Base-by-base conservation (phyloP, 2,113 vertebrate genomes). In the Coracopsis vasa region DNA sequence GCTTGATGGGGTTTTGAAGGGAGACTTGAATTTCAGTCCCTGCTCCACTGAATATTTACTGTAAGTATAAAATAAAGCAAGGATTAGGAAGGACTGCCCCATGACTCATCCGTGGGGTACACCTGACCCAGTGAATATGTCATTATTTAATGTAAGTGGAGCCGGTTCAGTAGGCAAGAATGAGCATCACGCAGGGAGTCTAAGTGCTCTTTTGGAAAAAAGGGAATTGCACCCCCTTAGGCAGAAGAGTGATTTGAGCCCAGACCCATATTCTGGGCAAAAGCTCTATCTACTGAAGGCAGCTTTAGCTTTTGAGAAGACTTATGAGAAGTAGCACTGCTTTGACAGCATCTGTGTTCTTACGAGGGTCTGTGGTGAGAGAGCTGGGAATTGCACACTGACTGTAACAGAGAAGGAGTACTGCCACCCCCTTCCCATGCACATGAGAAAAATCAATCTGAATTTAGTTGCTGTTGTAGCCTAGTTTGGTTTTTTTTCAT, bases 1-100 rank as follows among this genome's bases (percentile, higher is more conserved):
- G 64, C 67, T 92, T 92, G 69, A 62, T 33, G 73, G 51, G 54
- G 53, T 20, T 80, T 92, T 92, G 50, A 84, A 86, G 50, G 53
- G 75, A 94, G 64, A 51, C 51, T 66, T 69, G 54, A 70, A 79
- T 84, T 92, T 58, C 84, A 58, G 73, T 78, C 56, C 42, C 69
- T 45, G 50, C 54, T 84, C 42, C 69, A 60, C 16, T 84, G 45
- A 87, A 71, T 93, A 67, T 78, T 94, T 93, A 79, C 89, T 90
- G 70, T 39, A 67, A 84, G 91, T 60, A 35, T 24, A 58, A 58
- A 96, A 97, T 90, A 94, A 95, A 94, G 87, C 41, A 70, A 67
- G 93, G 77, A 78, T 95, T 92, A 94, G 84, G 77, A 62, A 66
- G 61, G 64, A 65, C 23, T 29, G 81, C 65, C 80, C 92, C 54